phyloP scores from a whole-genome alignment of 2,797 vertebrate genomes.

The Okamejei kenojei region DNA sequence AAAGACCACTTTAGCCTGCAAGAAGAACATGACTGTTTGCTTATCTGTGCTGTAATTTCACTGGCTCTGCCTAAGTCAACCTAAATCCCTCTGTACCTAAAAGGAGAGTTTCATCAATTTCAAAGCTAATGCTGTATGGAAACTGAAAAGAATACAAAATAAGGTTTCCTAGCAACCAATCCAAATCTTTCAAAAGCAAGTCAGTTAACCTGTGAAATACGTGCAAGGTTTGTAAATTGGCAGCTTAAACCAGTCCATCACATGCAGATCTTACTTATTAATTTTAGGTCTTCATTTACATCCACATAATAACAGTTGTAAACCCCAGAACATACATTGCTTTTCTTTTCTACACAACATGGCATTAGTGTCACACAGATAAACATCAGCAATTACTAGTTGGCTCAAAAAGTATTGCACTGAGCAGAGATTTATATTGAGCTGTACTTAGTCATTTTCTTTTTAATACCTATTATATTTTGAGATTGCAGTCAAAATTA shows the following conservation, averaged over 20 bases:
- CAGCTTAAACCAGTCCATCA: constrained; percentile 43
- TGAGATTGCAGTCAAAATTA: neutral
- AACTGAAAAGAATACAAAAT: constrained; percentile 56
- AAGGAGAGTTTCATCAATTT: constrained; percentile 57
- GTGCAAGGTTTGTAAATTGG: constrained; percentile 55
- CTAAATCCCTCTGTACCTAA: constrained; percentile 53
- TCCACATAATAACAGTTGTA: constrained; percentile 20
- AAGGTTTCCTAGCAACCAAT: constrained; percentile 62
- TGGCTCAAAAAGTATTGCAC: neutral
- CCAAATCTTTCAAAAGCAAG: constrained; percentile 57
- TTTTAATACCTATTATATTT: constrained; percentile 1
- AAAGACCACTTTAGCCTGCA: constrained; percentile 45
- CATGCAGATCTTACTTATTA: constrained; percentile 24
- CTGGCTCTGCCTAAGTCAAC: constrained; percentile 54
- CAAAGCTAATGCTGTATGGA: constrained; percentile 59
- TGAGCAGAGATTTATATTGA: neutral
- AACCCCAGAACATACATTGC: neutral
- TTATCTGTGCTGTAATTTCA: constrained; percentile 51
- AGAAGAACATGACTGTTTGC: constrained; percentile 47
- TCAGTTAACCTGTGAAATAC: constrained; percentile 55
- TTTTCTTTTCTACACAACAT: neutral
- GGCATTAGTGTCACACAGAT: neutral
- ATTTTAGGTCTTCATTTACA: constrained; percentile 29
- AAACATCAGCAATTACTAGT: constrained; percentile 12
- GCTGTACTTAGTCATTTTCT: neutral